phyloP scores from a whole-genome alignment of 2,113 vertebrate genomes.

The Acrocephalus arundinaceus region DNA sequence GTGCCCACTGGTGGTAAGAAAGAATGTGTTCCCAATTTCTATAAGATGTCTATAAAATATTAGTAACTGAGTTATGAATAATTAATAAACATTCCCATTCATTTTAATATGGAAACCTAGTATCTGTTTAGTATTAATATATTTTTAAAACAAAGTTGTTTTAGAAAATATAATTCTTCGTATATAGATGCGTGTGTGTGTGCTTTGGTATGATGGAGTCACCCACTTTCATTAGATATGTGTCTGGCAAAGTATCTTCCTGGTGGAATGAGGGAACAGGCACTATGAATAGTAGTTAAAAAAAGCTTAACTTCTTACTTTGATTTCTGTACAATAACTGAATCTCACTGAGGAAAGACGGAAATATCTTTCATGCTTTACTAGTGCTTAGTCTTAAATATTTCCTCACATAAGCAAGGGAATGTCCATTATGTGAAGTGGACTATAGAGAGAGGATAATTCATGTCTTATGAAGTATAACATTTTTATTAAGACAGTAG shows the following conservation, averaged over 20 bases:
- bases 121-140: not conserved
- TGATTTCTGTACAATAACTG: not conserved
- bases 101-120: not conserved
- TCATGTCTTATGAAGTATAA: not conserved
- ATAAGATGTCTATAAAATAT: not conserved
- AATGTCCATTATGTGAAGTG: not conserved
- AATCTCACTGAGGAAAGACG: not conserved
- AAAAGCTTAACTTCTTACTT: not conserved
- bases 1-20: not conserved
- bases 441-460: not conserved
- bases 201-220: not conserved
- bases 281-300: not conserved
- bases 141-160: not conserved
- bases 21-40: not conserved
- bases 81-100: not conserved
- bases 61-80: not conserved
- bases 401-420: not conserved
- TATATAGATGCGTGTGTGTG: rapidly evolving
- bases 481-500: not conserved
- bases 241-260: not conserved
- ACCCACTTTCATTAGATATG: not conserved
- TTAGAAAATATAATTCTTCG: not conserved
- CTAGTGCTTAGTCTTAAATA: not conserved
- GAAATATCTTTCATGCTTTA: not conserved
- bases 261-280: not conserved